Base-by-base conservation (phyloP, 2,113 vertebrate species). In the Tetrao urogallus region DNA sequence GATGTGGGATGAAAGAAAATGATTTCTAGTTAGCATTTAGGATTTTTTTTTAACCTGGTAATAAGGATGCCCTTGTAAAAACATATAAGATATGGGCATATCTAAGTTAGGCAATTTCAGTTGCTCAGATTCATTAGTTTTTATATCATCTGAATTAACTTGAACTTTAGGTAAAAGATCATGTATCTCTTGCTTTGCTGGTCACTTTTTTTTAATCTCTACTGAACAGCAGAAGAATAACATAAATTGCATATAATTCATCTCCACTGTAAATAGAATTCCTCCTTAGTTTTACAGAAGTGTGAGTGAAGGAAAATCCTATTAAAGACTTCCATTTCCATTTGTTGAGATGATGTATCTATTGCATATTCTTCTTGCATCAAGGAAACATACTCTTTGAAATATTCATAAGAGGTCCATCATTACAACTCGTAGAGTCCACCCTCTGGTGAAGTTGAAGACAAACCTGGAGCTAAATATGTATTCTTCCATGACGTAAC, bases 21-120 rank as follows among this genome's bases (percentile, higher is more conserved):
- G 90, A 94, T 96, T 97, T 97, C 95, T 86, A 95, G 88, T 92
- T 96, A 92, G 81, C 70, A 95, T 94, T 89, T 90, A 80, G 77
- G 11, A 73, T 96, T 71, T 63, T 67, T 52, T 69, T 52, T 83
- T 82, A 32, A 20, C 38, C 71, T 87, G 17, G 15, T 84, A 91
- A 66, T 43, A 88, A 92, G 75, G 42, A 82, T 88, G 88, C 61
- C 93, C 91, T 95, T 86, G 67, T 76, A 45, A 76, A 89, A 92
- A 73, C 42, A 64, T 80, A 93, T 88, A 52, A 82, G 30, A 81
- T 34, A 57, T 43, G 7, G 40, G 65, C 27, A 57, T 20, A 69
- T 7, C 16, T 21, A 45, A 78, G 13, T 34, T 64, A 80, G 30
- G 58, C 34, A 75, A 48, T 76, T 77, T 10, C 17, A 85, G 8